Percentiles rank a stretch among this genome's conserved stretches.
phyloP scores from a whole-genome alignment of 2,888 invertebrate species.

The Epistrophella euchroma region DNA sequence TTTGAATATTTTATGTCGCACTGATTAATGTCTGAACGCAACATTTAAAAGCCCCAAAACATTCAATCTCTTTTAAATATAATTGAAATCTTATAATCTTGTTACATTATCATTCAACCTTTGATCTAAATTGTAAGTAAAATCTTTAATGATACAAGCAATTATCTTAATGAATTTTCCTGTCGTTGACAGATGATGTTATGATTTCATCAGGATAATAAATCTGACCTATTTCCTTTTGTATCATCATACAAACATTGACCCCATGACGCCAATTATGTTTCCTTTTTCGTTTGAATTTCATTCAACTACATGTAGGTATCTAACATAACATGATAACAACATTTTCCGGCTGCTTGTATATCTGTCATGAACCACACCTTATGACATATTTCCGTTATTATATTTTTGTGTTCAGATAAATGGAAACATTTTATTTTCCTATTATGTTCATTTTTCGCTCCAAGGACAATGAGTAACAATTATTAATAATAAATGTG shows the following conservation, averaged over 20 bases:
- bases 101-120: not conserved
- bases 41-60: not conserved
- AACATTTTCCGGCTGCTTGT: not conserved
- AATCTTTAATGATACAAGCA: conserved; percentile 13
- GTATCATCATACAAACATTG: not conserved
- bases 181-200: conserved; percentile 27
- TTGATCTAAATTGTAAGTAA: not conserved
- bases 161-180: conserved; percentile 5
- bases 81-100: not conserved
- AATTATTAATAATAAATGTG: conserved; percentile 47
- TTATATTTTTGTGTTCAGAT: conserved; percentile 10
- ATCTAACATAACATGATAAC: conserved; percentile 8
- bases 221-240: not conserved
- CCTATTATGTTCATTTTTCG: conserved; percentile 29
- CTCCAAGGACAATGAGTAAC: conserved; percentile 30
- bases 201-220: conserved; percentile 14
- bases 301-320: conserved; percentile 19
- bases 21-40: not conserved
- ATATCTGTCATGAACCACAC: conserved; percentile 35
- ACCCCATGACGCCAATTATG: conserved; percentile 33
- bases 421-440: conserved; percentile 47
- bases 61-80: not conserved
- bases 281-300: not conserved
- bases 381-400: conserved; percentile 40
- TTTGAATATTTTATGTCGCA: not conserved